Evolutionary conservation across 2,113 vertebrate genomes (phyloP), one percentile per base, ranked within the genome.

Genomic region (Eleginops maclovinus): DNA sequence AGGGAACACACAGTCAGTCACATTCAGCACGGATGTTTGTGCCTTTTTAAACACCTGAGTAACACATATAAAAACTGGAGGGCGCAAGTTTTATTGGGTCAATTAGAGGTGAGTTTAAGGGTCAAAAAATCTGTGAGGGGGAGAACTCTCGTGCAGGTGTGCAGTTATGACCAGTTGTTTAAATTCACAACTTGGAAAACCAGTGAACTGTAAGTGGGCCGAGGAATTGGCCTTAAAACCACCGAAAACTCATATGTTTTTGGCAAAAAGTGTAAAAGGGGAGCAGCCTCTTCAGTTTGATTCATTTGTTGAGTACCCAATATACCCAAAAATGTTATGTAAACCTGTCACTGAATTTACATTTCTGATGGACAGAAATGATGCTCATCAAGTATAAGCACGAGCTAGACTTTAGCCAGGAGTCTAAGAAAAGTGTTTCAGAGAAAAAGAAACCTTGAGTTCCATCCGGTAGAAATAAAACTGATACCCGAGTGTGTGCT

Each of bases 131-230:
- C 93, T 93, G 94, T 94, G 90, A 93, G 92, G 93, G 93, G 93
- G 95, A 76, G 91, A 90, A 94, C 89, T 96, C 94, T 95, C 93
- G 73, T 89, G 90, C 90, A 94, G 86, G 92, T 91, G 93, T 92
- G 91, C 77, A 90, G 95, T 83, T 81, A 79, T 69, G 70, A 21
- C 44, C 53, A 82, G 62, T 75, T 66, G 47, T 55, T 36, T 36
- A 72, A 50, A 77, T 40, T 44, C 68, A 60, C 58, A 67, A 49
- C 15, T 47, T 17, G 15, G 67, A 41, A 59, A 21, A 69, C 46
- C 65, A 41, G 50, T 71, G 44, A 73, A 63, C 41, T 51, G 6
- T 36, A 43, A 62, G 21, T 63, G 31, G 7, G 64, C 44, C 40
- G 16, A 69, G 22, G n/a, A 0, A 4, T 46, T 56, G 41, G 63